Evolutionary conservation across 2,113 vertebrate genomes (phyloP).

Genomic region (Hypanus sabinus): DNA sequence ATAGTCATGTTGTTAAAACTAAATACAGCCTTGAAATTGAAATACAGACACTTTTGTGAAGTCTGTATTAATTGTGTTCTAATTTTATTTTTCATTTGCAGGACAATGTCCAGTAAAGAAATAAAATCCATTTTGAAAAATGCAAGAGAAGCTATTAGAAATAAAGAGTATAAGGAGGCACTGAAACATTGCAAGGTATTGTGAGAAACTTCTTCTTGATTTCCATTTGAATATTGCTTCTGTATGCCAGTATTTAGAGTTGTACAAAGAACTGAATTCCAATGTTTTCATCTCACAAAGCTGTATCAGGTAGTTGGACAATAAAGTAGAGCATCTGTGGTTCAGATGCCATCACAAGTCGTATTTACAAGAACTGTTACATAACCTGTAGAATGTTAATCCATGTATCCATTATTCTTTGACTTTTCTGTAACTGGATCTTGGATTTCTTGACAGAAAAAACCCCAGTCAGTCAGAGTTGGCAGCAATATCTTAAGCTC

Average conservation of each 20-base stretch:
- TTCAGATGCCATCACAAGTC: not conserved
- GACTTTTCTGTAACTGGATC: too few relatives aligned
- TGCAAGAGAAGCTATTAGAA: constrained; percentile 90
- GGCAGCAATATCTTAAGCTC: too few relatives aligned
- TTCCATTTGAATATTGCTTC: not conserved
- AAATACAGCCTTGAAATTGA: not conserved
- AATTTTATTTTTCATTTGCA: constrained; percentile 41
- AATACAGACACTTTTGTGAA: too few relatives aligned
- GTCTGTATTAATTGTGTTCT: not conserved
- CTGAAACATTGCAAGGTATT: constrained; percentile 93
- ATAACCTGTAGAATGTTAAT: too few relatives aligned
- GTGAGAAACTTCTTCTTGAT: constrained; percentile 36
- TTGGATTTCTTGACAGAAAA: too few relatives aligned
- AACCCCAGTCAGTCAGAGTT: too few relatives aligned
- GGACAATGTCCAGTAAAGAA: constrained; percentile 83
- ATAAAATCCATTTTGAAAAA: constrained; percentile 83
- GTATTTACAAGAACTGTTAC: too few relatives aligned
- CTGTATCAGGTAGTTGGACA: not conserved
- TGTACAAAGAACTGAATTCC: not conserved
- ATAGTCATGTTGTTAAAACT: not conserved
- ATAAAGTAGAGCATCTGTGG: not conserved
- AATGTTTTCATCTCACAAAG: not conserved
- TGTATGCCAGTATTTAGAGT: not conserved
- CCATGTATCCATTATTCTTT: too few relatives aligned
- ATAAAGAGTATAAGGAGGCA: constrained; percentile 92